Conservation (phyloP, 1,140 invertebrate genomes). For the Subanguina moxae region DNA sequence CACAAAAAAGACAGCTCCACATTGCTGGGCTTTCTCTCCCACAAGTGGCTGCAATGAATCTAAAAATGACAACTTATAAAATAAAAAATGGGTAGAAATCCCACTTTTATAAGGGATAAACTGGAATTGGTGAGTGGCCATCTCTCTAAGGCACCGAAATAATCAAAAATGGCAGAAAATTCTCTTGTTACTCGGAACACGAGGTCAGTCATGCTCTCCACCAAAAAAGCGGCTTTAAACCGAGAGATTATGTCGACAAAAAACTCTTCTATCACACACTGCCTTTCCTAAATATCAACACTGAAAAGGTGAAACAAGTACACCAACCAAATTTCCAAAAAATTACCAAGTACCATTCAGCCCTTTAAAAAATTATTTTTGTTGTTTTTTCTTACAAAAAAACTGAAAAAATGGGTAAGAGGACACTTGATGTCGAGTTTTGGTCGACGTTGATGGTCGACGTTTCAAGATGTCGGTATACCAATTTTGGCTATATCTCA, state of each 20-base stretch:
- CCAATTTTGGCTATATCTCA: too few relatives aligned
- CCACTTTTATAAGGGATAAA: neutral
- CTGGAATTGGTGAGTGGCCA: constrained; percentile 19
- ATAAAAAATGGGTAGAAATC: constrained; percentile 14
- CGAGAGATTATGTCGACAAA: constrained; percentile 31
- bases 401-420: neutral
- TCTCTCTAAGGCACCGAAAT: constrained; percentile 33
- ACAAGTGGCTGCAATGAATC: constrained; percentile 23
- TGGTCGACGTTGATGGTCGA: too few relatives aligned
- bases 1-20: neutral
- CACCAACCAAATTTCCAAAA: neutral
- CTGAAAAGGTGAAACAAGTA: neutral
- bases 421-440: too few relatives aligned
- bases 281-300: constrained; percentile 14
- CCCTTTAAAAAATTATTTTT: neutral
- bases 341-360: too few relatives aligned
- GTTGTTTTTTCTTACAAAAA: constrained; percentile 12
- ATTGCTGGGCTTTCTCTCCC: constrained; percentile 5
- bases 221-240: constrained; percentile 30
- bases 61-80: neutral
- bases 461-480: too few relatives aligned
- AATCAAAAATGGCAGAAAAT: constrained; percentile 17
- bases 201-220: constrained; percentile 21
- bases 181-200: constrained; percentile 29
- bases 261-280: constrained; percentile 28